A percentile compares a stretch with the other conserved stretches of the same genome.
These are phyloP conservation scores for Oreotragus oreotragus DNA, from an alignment of 2,113 vertebrate species.

Conservation along the genomic window DNA sequence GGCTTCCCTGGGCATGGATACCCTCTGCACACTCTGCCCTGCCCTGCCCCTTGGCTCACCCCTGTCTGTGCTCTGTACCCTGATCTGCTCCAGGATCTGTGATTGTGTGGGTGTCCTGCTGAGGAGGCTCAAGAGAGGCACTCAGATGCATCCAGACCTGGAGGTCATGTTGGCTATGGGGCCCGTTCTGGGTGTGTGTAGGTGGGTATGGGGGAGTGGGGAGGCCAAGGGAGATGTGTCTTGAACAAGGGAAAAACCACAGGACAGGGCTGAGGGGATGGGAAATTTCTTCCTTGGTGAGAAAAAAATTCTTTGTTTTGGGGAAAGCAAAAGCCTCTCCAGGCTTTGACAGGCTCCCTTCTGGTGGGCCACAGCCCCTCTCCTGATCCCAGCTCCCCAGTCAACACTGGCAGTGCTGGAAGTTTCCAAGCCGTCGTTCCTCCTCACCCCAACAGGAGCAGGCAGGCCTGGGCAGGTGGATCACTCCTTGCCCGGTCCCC, in stretches of 20 bases:
- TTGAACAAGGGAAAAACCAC: not conserved
- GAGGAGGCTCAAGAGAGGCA: not conserved
- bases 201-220: not conserved
- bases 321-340: not conserved
- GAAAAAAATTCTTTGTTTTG: not conserved
- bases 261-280: not conserved
- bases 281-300: not conserved
- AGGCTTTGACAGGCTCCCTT: not conserved
- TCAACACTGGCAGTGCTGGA: not conserved
- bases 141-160: not conserved
- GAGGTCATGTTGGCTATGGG: not conserved
- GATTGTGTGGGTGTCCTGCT: not conserved
- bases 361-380: not conserved
- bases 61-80: not conserved
- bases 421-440: not conserved
- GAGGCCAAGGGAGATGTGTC: not conserved
- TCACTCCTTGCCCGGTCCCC: not conserved
- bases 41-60: not conserved
- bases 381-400: not conserved
- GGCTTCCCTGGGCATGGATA: not conserved
- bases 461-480: not conserved
- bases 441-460: not conserved
- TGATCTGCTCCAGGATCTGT: fast-evolving
- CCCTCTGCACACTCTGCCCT: too few species aligned
- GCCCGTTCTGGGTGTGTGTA: not conserved